Conservation (phyloP, 2,888 invertebrate species). For the Mystacides longicornis region DNA sequence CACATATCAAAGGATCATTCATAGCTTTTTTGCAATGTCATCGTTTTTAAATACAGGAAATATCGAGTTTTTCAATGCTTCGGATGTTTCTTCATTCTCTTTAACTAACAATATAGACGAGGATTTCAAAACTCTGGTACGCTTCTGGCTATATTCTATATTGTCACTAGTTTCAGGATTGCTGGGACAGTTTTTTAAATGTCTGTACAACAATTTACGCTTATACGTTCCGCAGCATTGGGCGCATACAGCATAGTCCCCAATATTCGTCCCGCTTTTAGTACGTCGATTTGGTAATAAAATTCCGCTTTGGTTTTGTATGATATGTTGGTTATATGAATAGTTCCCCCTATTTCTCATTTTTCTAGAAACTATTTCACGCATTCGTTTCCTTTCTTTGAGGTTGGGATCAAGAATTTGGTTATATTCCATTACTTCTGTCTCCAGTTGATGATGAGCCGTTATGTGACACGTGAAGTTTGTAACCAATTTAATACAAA, state of each 20-base stretch:
- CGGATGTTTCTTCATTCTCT: conserved; percentile 2
- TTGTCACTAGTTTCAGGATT: not conserved
- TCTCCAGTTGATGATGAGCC: not conserved
- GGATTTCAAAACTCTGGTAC: conserved; percentile 9
- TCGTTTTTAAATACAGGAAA: conserved; percentile 10
- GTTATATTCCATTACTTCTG: conserved; percentile 7
- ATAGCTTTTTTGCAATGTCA: conserved; percentile 8
- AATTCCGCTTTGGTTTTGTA: not conserved
- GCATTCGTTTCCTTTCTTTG: conserved; percentile 7
- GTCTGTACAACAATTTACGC: conserved; percentile 5
- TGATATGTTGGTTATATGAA: not conserved
- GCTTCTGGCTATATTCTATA: not conserved
- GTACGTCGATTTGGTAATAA: conserved; percentile 2
- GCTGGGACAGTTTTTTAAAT: conserved; percentile 5
- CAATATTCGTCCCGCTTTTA: not conserved
- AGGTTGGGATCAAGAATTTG: conserved; percentile 7
- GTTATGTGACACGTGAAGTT: conserved; percentile 9
- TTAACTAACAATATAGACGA: conserved; percentile 5
- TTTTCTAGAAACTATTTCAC: conserved; percentile 8
- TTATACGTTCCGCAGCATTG: conserved; percentile 9
- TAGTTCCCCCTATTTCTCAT: conserved; percentile 7
- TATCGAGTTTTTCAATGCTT: conserved; percentile 2
- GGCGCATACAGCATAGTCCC: conserved; percentile 7
- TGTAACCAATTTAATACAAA: conserved; percentile 6
- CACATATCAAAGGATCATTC: conserved; percentile 9